phyloP scores from a whole-genome alignment of 92 coral and sea anemone species.

The Hydrozoanthus gracilis region DNA sequence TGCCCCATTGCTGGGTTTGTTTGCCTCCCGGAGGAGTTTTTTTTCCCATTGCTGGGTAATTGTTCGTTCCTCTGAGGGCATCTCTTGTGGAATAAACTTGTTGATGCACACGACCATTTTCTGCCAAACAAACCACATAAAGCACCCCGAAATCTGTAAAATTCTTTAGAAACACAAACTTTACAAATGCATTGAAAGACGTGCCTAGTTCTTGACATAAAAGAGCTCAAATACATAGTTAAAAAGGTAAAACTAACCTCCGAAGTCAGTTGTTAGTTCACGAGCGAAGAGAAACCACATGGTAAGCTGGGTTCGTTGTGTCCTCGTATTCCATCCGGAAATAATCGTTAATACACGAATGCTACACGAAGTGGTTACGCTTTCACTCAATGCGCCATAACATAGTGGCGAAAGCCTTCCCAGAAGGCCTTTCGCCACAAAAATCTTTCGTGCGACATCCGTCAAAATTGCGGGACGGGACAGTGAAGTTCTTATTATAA shows the following conservation, averaged over 20 bases:
- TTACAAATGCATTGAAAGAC: too few species aligned
- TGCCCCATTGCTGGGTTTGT: too few species aligned
- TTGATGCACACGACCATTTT: slow-evolving; percentile 28
- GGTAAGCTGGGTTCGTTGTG: slow-evolving; percentile 33
- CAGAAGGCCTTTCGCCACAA: too few species aligned
- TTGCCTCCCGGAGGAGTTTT: too few species aligned
- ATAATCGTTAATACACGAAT: slow-evolving; percentile 20
- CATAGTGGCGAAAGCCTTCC: too few species aligned
- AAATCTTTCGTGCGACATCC: too few species aligned
- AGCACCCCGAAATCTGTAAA: slow-evolving; percentile 32
- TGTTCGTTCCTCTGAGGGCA: too few species aligned
- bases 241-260: slow-evolving; percentile 2
- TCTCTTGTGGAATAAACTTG: slow-evolving; percentile 16
- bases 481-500: too few species aligned
- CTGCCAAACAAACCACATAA: slow-evolving; percentile 34
- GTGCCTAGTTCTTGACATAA: background rate
- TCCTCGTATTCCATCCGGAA: slow-evolving; percentile 41
- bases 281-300: slow-evolving; percentile 24
- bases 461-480: too few species aligned
- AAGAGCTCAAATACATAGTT: slow-evolving; percentile 3
- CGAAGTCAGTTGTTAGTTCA: slow-evolving; percentile 16
- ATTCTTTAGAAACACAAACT: slow-evolving; percentile 2
- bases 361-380: slow-evolving; percentile 5
- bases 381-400: too few species aligned
- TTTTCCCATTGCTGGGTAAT: too few species aligned